Evolutionary conservation across 1,140 invertebrate species (phyloP).

Genomic region (Micrasema longulum): DNA sequence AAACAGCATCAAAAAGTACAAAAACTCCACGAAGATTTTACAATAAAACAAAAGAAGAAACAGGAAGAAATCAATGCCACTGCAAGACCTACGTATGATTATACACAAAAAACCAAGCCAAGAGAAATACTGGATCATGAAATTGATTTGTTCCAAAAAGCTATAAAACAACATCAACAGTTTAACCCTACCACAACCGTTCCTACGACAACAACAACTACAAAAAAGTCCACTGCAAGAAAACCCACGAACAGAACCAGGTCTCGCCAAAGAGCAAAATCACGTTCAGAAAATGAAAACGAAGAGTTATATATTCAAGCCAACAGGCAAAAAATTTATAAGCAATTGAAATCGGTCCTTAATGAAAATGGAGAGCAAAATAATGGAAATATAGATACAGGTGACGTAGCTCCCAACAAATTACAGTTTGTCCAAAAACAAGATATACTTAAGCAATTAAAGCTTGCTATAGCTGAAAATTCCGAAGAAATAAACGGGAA

Average conservation of each 20-base stretch:
- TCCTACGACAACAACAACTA: constrained; percentile 62
- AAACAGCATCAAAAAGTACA: constrained; percentile 76
- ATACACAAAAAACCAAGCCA: constrained; percentile 60
- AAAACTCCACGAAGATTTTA: constrained; percentile 73
- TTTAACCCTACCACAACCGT: constrained; percentile 66
- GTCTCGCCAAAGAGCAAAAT: constrained; percentile 62
- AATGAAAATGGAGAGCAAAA: constrained; percentile 66
- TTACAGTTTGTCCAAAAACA: constrained; percentile 61
- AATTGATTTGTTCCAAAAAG: constrained; percentile 66
- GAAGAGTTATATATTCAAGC: constrained; percentile 61
- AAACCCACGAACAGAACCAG: constrained; percentile 56
- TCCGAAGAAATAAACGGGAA: constrained; percentile 73
- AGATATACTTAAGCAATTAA: constrained; percentile 77
- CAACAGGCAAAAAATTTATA: constrained; percentile 67
- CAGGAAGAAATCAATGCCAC: constrained; percentile 66
- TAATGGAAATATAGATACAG: constrained; percentile 62
- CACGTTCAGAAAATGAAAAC: constrained; percentile 61
- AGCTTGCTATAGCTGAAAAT: constrained; percentile 76
- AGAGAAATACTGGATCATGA: constrained; percentile 64
- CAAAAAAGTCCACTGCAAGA: constrained; percentile 61
- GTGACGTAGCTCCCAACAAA: constrained; percentile 59
- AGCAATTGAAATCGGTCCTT: constrained; percentile 65
- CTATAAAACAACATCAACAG: constrained; percentile 65
- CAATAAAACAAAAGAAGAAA: constrained; percentile 72
- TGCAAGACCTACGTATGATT: constrained; percentile 63